Percentiles rank a stretch among this genome's conserved stretches.
Evolutionary conservation across 2,113 vertebrate genomes (phyloP).

Genomic region (Xiphophorus hellerii): DNA sequence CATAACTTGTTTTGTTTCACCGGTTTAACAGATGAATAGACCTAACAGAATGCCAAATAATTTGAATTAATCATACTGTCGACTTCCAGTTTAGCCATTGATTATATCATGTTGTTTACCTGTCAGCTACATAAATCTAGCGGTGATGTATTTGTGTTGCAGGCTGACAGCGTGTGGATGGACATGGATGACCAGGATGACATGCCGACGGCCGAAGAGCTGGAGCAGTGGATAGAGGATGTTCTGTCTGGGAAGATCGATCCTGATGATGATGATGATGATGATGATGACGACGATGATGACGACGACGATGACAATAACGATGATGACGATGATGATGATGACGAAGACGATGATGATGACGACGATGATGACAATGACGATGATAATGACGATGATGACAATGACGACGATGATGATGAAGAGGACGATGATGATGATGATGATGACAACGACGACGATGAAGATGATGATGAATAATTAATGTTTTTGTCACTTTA

Average conservation of each 20-base stretch:
- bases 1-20: neutral
- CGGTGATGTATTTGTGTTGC: neutral
- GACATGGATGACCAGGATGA: constrained; percentile 91
- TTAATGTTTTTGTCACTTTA: constrained; percentile 32
- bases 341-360: constrained; percentile 47
- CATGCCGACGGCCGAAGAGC: constrained; percentile 85
- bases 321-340: constrained; percentile 50
- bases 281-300: constrained; percentile 73
- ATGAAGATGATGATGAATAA: constrained; percentile 66
- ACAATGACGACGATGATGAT: constrained; percentile 76
- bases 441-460: constrained; percentile 68
- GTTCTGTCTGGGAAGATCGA: constrained; percentile 88
- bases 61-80: neutral
- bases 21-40: neutral
- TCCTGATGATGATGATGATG: constrained; percentile 84
- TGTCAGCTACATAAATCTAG: neutral
- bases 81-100: neutral
- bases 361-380: constrained; percentile 57
- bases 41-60: neutral
- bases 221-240: constrained; percentile 90
- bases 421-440: constrained; percentile 77
- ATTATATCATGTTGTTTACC: neutral
- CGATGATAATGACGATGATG: constrained; percentile 12
- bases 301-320: constrained; percentile 74
- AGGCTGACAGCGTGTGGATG: constrained; percentile 95